Base-by-base conservation (phyloP, 2,888 invertebrate genomes). In the Boloria euphrosyne region DNA sequence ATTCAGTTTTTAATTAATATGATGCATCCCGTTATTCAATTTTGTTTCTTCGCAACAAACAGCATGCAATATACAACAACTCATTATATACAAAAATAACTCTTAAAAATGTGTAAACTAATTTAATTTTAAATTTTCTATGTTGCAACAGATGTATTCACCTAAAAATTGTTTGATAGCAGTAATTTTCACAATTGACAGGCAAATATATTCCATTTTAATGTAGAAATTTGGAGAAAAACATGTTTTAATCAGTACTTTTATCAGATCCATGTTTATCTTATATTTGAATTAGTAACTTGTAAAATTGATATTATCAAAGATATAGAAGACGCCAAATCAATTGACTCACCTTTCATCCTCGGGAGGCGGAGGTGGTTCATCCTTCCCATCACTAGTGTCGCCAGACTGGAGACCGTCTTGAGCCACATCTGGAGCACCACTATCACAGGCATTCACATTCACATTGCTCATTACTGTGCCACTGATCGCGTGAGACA, bases 361-460 rank as follows among this genome's bases (percentile, higher is more conserved):
- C 77, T 93, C 93, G 43, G 87, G 83, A 66, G 84, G 82, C 53
- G 83, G 83, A 44, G 80, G 80, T 0, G 84, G 67, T 67, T 93
- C 92, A 68, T 93, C 93, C 77, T 92, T 92, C 65, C 90, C 89
- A 59, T 92, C 93, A 1, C 84, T 85, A 2, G 81, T 76, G 70
- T 93, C 93, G 7, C 85, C 85, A 31, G 84, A 78, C 80, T 90
- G 88, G 80, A 85, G 70, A 52, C 75, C 74, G 61, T 91, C 90
- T 13, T 83, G 66, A 58, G 85, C 76, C 74, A 80, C 81, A 64
- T 92, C 92, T 57, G 80, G 78, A 80, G 84, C 89, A 83, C 85
- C 89, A 87, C 86, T 90, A 74, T 92, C 92, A 91, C 90, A 84
- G 62, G 83, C 82, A 84, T 86, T 89, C 85, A 88, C 86, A 87